A percentile compares a stretch with the other conserved stretches of the same genome.
Evolutionary conservation across 1,140 invertebrate genomes (phyloP).

Genomic region (fruit fly (Drosophila melanogaster)): DNA sequence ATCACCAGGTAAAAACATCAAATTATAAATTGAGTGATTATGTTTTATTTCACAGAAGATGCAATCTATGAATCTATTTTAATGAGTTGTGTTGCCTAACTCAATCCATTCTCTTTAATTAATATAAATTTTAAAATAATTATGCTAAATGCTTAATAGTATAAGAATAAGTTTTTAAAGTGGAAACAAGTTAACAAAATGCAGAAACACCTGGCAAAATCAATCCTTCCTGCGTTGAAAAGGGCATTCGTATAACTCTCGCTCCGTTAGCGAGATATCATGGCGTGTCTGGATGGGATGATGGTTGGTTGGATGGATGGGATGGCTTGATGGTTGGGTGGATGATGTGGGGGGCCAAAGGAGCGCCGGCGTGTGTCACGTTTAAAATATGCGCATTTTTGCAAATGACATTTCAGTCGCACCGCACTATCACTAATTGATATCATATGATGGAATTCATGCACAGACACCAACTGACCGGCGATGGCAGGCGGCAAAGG

Average conservation of each 20-base stretch:
- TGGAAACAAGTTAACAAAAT: no score
- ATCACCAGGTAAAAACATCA: no score
- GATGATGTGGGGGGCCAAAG: not conserved
- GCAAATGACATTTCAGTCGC: constrained; percentile 81
- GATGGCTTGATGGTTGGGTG: not conserved
- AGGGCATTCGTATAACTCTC: constrained; percentile 44
- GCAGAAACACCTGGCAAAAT: not conserved
- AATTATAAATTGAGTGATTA: no score
- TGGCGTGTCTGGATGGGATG: constrained; percentile 30
- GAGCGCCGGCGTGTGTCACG: constrained; percentile 55
- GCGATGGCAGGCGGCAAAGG: constrained; percentile 11
- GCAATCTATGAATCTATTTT: no score
- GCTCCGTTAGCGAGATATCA: constrained; percentile 60
- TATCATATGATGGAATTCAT: constrained; percentile 83
- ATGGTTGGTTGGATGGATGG: constrained; percentile 2
- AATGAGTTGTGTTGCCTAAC: no score
- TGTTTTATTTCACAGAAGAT: no score
- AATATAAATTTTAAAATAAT: no score
- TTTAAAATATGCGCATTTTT: constrained; percentile 80
- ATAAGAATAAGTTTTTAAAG: no score
- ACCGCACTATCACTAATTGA: constrained; percentile 81
- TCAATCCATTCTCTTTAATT: no score
- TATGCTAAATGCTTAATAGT: no score
- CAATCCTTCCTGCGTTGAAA: not conserved
- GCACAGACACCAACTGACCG: constrained; percentile 56